Evolutionary conservation across 2,888 invertebrate genomes (phyloP).

Genomic region (Ceraclea dissimilis): DNA sequence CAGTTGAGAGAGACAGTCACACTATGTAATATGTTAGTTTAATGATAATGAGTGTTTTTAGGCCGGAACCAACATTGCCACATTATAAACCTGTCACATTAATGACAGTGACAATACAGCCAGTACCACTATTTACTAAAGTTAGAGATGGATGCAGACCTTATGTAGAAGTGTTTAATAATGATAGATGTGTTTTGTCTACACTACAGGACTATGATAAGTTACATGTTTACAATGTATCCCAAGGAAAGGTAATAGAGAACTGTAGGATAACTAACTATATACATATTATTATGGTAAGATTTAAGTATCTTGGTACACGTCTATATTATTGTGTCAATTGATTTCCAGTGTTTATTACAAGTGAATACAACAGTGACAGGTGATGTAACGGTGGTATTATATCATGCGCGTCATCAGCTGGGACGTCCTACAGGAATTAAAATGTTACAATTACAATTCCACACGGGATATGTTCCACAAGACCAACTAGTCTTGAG

Average conservation of each 20-base stretch:
- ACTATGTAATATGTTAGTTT: too few species aligned
- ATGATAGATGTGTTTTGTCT: conserved; percentile 71
- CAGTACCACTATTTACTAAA: conserved; percentile 90
- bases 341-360: conserved; percentile 37
- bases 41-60: conserved; percentile 30
- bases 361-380: conserved; percentile 71
- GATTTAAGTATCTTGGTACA: too few species aligned
- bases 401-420: conserved; percentile 83
- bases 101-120: conserved; percentile 72
- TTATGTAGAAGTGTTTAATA: conserved; percentile 85
- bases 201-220: conserved; percentile 87
- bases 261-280: too few species aligned
- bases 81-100: conserved; percentile 80
- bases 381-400: conserved; percentile 77
- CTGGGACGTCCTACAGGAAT: conserved; percentile 75
- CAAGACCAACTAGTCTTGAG: conserved; percentile 67
- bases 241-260: conserved; percentile 60
- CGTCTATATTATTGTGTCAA: not conserved
- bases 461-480: conserved; percentile 82
- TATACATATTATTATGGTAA: not conserved
- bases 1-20: too few species aligned
- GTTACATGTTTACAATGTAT: conserved; percentile 66
- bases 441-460: conserved; percentile 79
- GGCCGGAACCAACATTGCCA: conserved; percentile 62
- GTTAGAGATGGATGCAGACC: conserved; percentile 90